Evolutionary conservation across 2,888 invertebrate species (phyloP).

Genomic region (Clistopyga incitator): DNA sequence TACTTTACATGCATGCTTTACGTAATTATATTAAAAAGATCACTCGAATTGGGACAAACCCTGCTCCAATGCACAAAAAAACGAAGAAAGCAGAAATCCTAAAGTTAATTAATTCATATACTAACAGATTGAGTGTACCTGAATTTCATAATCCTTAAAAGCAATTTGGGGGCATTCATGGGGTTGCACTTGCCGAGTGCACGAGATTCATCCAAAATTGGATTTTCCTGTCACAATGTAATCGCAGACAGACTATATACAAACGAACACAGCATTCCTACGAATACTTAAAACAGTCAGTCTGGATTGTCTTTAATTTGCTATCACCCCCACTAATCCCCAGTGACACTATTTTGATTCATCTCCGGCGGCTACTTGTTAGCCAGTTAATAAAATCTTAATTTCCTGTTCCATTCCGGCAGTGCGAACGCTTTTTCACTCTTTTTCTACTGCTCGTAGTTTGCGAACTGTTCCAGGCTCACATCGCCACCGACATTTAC

Average conservation of each 20-base stretch:
- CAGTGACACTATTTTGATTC: neutral
- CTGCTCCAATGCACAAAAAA: too few relatives aligned
- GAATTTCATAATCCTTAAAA: too few relatives aligned
- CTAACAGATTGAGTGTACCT: too few relatives aligned
- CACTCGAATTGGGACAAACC: neutral
- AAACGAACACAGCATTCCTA: neutral
- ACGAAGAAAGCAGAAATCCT: too few relatives aligned
- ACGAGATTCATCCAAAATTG: neutral
- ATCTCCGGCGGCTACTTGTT: conserved; percentile 39
- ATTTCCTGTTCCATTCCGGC: conserved; percentile 53
- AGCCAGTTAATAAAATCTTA: conserved; percentile 67
- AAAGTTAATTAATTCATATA: too few relatives aligned
- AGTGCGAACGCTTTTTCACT: neutral
- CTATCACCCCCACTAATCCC: conserved; percentile 24
- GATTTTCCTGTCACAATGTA: too few relatives aligned
- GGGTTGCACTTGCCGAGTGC: neutral
- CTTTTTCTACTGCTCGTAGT: conserved; percentile 30
- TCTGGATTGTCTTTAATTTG: conserved; percentile 3
- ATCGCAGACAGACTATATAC: neutral
- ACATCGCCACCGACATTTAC: conserved; percentile 26
- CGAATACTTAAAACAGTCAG: neutral
- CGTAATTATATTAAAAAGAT: too few relatives aligned
- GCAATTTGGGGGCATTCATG: too few relatives aligned
- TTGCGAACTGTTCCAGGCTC: conserved; percentile 27
- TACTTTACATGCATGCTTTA: too few relatives aligned